A percentile compares a stretch with the other conserved stretches of the same genome.
Evolutionary conservation across 1,140 invertebrate species (phyloP).

Genomic region (Diprion similis): DNA sequence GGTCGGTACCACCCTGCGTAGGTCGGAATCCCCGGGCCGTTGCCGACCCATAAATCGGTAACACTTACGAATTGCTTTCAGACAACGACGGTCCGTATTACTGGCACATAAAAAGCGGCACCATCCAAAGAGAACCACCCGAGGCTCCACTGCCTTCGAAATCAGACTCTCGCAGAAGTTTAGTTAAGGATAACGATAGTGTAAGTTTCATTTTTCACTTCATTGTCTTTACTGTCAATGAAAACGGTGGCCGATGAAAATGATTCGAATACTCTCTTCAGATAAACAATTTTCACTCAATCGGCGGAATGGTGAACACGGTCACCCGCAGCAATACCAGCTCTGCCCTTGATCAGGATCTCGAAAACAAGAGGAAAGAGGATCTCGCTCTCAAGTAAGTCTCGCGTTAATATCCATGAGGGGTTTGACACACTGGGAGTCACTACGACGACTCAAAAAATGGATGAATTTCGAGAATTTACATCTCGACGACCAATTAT

Average conservation of each 20-base stretch:
- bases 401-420: no score
- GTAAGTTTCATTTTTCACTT: slow-evolving; percentile 47
- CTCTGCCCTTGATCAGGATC: slow-evolving; percentile 75
- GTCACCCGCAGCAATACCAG: slow-evolving; percentile 81
- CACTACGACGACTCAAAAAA: no score
- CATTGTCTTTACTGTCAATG: background rate
- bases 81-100: slow-evolving; percentile 95
- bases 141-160: slow-evolving; percentile 60
- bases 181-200: slow-evolving; percentile 67
- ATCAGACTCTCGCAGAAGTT: slow-evolving; percentile 58
- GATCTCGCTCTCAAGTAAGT: slow-evolving; percentile 79
- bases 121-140: slow-evolving; percentile 91
- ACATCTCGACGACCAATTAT: slow-evolving; percentile 4
- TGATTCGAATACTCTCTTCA: slow-evolving; percentile 28
- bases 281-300: slow-evolving; percentile 61
- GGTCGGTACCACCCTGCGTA: slow-evolving; percentile 61
- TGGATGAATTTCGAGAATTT: no score
- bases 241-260: no score
- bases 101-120: slow-evolving; percentile 98
- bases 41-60: background rate
- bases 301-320: slow-evolving; percentile 65
- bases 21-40: background rate
- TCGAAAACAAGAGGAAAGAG: slow-evolving; percentile 74
- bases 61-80: slow-evolving; percentile 51
- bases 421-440: no score